phyloP scores from a whole-genome alignment of 2,797 vertebrate species.

The Neosilurus hyrtlii region DNA sequence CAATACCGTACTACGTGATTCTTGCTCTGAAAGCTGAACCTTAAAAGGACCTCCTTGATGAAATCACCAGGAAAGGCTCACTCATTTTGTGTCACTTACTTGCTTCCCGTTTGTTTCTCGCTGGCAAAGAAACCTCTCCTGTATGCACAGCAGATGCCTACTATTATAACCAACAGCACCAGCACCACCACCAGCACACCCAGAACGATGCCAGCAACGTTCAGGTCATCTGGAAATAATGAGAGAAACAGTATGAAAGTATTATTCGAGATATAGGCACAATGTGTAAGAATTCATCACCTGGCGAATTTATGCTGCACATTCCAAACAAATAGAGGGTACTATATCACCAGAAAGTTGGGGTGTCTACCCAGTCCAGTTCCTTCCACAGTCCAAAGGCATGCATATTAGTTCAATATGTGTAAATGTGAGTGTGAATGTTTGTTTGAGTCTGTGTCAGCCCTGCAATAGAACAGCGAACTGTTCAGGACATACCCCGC shows the following conservation, averaged over 20 bases:
- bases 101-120: constrained; percentile 83
- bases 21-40: not conserved
- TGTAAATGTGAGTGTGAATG: too few relatives aligned
- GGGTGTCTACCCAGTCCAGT: too few relatives aligned
- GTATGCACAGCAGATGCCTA: constrained; percentile 93
- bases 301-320: too few relatives aligned
- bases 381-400: too few relatives aligned
- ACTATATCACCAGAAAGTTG: too few relatives aligned
- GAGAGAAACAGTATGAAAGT: constrained; percentile 1
- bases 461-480: too few relatives aligned
- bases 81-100: constrained; percentile 70
- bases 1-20: not conserved
- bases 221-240: constrained; percentile 84
- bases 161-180: constrained; percentile 85
- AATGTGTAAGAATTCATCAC: too few relatives aligned
- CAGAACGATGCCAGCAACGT: constrained; percentile 85
- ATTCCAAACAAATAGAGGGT: too few relatives aligned
- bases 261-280: not conserved
- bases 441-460: too few relatives aligned
- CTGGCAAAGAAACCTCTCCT: constrained; percentile 88
- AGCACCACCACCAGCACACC: constrained; percentile 88
- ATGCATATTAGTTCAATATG: too few relatives aligned
- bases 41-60: constrained; percentile 14
- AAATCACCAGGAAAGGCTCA: constrained; percentile 29
- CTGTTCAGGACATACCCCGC: too few relatives aligned